phyloP scores from a whole-genome alignment of 2,797 vertebrate genomes.

The Lepus townsendii region DNA sequence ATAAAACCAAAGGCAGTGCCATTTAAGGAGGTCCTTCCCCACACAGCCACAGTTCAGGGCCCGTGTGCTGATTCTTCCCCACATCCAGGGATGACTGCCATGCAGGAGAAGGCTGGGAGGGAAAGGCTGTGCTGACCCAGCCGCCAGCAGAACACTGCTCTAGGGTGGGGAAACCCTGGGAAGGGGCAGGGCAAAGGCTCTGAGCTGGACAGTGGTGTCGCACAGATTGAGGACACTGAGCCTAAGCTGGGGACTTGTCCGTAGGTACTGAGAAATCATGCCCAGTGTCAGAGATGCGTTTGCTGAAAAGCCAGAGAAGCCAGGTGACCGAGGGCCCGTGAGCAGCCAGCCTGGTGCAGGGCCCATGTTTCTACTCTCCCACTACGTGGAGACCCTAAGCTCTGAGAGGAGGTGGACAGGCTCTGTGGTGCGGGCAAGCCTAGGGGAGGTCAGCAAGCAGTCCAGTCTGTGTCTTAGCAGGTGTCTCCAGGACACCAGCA shows the following conservation, averaged over 20 bases:
- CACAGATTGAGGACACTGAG: background rate
- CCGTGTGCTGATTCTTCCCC: background rate
- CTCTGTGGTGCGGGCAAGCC: background rate
- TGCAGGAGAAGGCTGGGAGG: background rate
- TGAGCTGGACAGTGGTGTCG: background rate
- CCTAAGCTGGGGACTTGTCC: background rate
- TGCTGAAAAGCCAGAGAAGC: background rate
- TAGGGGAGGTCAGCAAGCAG: background rate
- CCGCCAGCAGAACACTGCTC: rapidly evolving
- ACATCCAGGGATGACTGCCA: background rate
- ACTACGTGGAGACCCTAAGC: too few relatives aligned
- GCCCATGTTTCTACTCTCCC: rapidly evolving
- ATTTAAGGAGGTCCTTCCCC: background rate
- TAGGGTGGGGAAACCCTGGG: rapidly evolving
- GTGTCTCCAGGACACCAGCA: background rate
- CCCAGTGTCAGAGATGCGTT: background rate
- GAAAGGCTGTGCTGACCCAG: background rate
- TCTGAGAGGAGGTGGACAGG: too few relatives aligned
- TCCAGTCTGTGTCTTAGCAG: background rate
- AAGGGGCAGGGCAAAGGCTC: background rate
- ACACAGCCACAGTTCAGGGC: background rate
- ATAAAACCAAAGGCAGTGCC: background rate
- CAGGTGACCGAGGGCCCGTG: background rate
- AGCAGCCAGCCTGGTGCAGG: background rate
- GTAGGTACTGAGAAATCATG: background rate